A percentile compares a stretch with the other conserved stretches of the same genome.
phyloP scores from a whole-genome alignment of 2,888 invertebrate genomes.

The Volucella zonaria region DNA sequence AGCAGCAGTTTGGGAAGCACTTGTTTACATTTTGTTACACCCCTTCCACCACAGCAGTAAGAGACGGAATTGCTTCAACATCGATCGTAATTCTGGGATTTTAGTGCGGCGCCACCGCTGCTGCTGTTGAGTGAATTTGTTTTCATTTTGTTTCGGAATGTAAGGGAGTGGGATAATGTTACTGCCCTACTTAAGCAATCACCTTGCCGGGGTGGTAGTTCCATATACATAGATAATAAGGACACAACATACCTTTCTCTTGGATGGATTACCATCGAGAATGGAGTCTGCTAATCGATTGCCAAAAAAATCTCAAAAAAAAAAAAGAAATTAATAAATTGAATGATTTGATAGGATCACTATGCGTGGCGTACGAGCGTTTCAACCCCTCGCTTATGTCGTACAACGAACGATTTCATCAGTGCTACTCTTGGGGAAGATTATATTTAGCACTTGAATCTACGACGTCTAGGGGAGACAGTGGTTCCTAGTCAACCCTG shows the following conservation, averaged over 20 bases:
- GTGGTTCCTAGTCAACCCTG: slow-evolving; percentile 6
- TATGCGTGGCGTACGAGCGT: slow-evolving; percentile 21
- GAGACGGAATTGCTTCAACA: slow-evolving; percentile 36
- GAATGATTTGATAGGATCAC: slow-evolving; percentile 47
- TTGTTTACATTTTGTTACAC: slow-evolving; percentile 8
- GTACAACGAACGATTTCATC: slow-evolving; percentile 9
- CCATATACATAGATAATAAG: slow-evolving; percentile 42
- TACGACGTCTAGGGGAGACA: slow-evolving; percentile 23
- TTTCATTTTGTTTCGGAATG: background rate
- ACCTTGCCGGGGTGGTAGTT: background rate
- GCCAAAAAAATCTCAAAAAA: background rate
- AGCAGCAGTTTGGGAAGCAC: slow-evolving; percentile 22
- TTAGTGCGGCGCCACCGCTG: slow-evolving; percentile 32
- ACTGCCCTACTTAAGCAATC: slow-evolving; percentile 38
- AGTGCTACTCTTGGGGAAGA: slow-evolving; percentile 3
- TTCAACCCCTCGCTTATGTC: slow-evolving; percentile 12
- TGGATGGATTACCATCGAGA: slow-evolving; percentile 34
- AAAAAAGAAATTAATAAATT: slow-evolving; percentile 30
- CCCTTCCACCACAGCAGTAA: slow-evolving; percentile 16
- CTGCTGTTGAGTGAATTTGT: slow-evolving; percentile 1
- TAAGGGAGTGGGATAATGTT: slow-evolving; percentile 7
- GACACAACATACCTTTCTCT: slow-evolving; percentile 53
- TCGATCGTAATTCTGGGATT: slow-evolving; percentile 52
- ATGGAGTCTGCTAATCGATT: slow-evolving; percentile 50
- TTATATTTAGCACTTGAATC: slow-evolving; percentile 23